These are phyloP conservation scores for Pseudobourletiella spinata DNA, from an alignment of 1,140 invertebrate species.

Conservation along the genomic window DNA sequence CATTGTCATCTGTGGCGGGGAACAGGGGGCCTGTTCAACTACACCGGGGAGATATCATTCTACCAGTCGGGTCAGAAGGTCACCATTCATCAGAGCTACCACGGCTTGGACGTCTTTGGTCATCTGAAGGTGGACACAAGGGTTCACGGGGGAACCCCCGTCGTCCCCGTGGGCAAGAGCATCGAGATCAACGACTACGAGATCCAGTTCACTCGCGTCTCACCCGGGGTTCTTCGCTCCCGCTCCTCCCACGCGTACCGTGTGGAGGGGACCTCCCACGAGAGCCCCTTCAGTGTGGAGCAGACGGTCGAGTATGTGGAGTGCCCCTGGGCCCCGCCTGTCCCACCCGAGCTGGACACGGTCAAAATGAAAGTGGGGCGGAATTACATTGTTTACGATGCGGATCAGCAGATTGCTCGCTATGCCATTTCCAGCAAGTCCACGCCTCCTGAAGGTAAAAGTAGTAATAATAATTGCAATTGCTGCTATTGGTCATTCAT, in stretches of 20 bases:
- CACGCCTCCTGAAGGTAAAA: constrained; percentile 52
- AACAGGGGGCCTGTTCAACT: constrained; percentile 71
- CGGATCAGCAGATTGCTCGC: constrained; percentile 67
- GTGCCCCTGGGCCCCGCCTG: constrained; percentile 39
- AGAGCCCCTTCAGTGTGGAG: constrained; percentile 46
- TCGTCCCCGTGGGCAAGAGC: constrained; percentile 50
- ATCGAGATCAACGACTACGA: constrained; percentile 68
- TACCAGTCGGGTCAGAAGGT: constrained; percentile 59
- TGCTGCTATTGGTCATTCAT: too few species aligned
- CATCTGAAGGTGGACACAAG: constrained; percentile 68
- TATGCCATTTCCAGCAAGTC: constrained; percentile 77
- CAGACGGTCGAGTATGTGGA: constrained; percentile 47
- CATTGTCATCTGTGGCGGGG: too few species aligned
- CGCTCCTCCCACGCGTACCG: constrained; percentile 42
- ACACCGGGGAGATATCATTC: constrained; percentile 65
- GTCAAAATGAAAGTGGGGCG: constrained; percentile 49
- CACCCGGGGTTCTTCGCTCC: constrained; percentile 46
- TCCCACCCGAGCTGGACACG: constrained; percentile 28
- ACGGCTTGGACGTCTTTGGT: constrained; percentile 83
- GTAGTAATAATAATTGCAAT: too few species aligned
- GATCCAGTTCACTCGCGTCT: constrained; percentile 66
- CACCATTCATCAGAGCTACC: constrained; percentile 63
- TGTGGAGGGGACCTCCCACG: constrained; percentile 43
- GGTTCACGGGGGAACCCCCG: constrained; percentile 67
- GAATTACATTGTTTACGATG: constrained; percentile 68